Conservation (phyloP, 2,797 vertebrate species). For the Ptychobarbus kaznakovi region DNA sequence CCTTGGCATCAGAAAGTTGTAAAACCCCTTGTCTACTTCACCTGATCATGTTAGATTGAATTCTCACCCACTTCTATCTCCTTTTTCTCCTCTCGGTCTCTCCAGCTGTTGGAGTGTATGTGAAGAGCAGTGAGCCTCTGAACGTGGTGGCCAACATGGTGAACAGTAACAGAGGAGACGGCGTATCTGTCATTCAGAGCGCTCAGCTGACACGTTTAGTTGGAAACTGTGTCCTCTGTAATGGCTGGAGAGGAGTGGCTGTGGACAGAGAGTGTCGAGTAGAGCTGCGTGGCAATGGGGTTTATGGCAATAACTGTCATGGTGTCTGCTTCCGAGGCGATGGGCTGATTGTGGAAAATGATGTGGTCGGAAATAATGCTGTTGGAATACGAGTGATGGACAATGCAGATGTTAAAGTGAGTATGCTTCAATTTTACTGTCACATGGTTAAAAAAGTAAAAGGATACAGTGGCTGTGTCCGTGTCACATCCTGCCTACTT, state of each 20-base stretch:
- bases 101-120: constrained; percentile 87
- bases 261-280: constrained; percentile 86
- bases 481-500: background rate
- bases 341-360: constrained; percentile 86
- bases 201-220: constrained; percentile 84
- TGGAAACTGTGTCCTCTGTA: constrained; percentile 88
- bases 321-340: constrained; percentile 84
- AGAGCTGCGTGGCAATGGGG: constrained; percentile 88
- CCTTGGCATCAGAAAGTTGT: background rate
- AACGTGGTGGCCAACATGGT: constrained; percentile 86
- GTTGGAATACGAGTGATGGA: constrained; percentile 84
- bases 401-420: constrained; percentile 85
- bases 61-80: background rate
- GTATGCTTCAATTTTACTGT: background rate
- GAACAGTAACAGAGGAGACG: constrained; percentile 81
- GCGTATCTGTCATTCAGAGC: constrained; percentile 87
- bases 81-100: constrained; percentile 20
- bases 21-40: background rate
- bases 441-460: background rate
- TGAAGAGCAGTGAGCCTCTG: constrained; percentile 89
- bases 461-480: background rate
- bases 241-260: constrained; percentile 81
- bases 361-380: constrained; percentile 85
- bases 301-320: constrained; percentile 87
- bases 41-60: background rate